phyloP scores from a whole-genome alignment of 2,113 vertebrate species.

The Cyprinodon variegatus region DNA sequence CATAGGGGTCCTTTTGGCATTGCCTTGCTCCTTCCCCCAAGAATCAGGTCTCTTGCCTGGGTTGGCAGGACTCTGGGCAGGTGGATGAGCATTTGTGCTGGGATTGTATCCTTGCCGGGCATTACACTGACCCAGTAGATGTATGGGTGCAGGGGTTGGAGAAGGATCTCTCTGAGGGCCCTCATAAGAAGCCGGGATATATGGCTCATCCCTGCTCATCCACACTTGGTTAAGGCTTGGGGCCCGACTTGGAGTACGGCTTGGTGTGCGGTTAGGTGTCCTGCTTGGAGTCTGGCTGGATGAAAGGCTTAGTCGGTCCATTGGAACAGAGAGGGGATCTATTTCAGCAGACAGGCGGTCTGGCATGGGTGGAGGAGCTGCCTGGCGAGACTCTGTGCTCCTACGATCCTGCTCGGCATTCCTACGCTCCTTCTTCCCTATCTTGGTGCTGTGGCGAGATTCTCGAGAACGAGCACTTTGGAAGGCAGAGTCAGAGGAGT shows the following conservation, averaged over 20 bases:
- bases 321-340: conserved; percentile 91
- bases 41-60: conserved; percentile 80
- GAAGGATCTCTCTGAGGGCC: conserved; percentile 80
- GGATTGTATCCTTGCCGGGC: conserved; percentile 88
- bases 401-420: conserved; percentile 71
- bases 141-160: conserved; percentile 84
- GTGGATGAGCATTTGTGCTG: conserved; percentile 68
- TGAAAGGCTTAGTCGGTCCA: conserved; percentile 93
- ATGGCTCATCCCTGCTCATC: conserved; percentile 94
- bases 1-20: conserved; percentile 90
- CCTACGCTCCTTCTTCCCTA: conserved; percentile 88
- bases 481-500: conserved; percentile 96
- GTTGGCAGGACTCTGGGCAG: conserved; percentile 71
- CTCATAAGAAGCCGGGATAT: conserved; percentile 83
- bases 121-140: conserved; percentile 91
- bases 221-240: conserved; percentile 92
- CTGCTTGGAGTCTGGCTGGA: conserved; percentile 80
- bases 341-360: conserved; percentile 90
- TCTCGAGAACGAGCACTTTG: conserved; percentile 95
- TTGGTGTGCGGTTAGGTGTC: conserved; percentile 79
- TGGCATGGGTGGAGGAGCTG: conserved; percentile 79
- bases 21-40: conserved; percentile 91
- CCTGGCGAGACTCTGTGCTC: conserved; percentile 63
- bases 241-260: conserved; percentile 79
- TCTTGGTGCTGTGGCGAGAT: conserved; percentile 91